Evolutionary conservation across 2,797 vertebrate genomes (phyloP), one percentile per base, ranked within the genome.

Genomic region (Anabacerthia variegaticeps): DNA sequence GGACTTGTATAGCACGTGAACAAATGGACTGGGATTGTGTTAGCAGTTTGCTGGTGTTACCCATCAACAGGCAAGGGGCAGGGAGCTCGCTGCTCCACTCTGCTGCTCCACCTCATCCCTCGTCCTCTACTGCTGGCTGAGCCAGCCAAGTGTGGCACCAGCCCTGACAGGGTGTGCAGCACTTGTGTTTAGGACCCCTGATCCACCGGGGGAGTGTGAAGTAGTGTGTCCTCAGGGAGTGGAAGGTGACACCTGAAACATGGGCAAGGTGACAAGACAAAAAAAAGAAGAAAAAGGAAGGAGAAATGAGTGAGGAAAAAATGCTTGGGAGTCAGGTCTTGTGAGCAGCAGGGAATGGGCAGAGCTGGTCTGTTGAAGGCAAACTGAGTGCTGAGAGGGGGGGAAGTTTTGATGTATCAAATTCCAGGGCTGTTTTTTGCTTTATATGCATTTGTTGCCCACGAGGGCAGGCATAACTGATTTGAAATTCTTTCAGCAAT

Each of bases 1-100:
- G 49, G 24, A n/a, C 37, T 58, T 67, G 14, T 14, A 3, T 30
- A 55, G 69, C 23, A 11, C 0, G 0, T 39, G 48, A 88, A 13
- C 39, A 59, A 80, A 88, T 27, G 18, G 56, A 30, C 66, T 67
- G 61, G 52, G 44, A 72, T 68, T 85, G 37, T 80, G 30, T 78
- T 80, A 58, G n/a, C 56, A 3, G n/a, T 36, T 18, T 26, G 10
- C 48, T 10, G 24, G 39, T 0, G 0, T 7, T 39, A 28, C 30
- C 46, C 3, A 3, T 32, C 37, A 51, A 48, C 48, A 21, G 51
- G 16, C 24, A 14, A 74, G n/a, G 22, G 43, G 26, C 37, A n/a
- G 34, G 19, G 19, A 0, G 0, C 63, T 67, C 2, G 4, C 41
- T 62, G 41, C 51, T 66, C 39, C 21, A 8, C 15, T 1, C 27